Percentiles rank a stretch among this genome's conserved stretches.
Evolutionary conservation across 2,888 invertebrate species (phyloP).

Genomic region (Cactoblastis cactorum): DNA sequence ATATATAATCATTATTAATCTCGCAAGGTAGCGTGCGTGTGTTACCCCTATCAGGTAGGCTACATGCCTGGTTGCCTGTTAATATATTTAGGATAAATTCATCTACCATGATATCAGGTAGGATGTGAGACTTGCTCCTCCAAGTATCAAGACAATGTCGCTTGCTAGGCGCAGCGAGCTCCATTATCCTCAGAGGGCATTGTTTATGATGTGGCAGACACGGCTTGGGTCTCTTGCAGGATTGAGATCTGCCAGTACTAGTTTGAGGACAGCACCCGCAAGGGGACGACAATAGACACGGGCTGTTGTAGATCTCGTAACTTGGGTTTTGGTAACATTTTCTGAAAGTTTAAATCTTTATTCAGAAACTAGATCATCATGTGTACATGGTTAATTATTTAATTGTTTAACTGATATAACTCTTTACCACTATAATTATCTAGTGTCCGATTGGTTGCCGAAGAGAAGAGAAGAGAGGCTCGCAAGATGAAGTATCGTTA

Average conservation of each 20-base stretch:
- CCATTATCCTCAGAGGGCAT: slow-evolving; percentile 57
- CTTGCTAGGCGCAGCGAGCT: slow-evolving; percentile 59
- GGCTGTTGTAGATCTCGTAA: slow-evolving; percentile 5
- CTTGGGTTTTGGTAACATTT: not conserved
- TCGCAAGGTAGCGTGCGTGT: too few species aligned
- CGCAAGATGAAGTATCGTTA: too few species aligned
- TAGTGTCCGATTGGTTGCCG: too few species aligned
- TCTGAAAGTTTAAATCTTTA: not conserved
- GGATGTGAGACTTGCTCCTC: slow-evolving; percentile 43
- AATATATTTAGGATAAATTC: not conserved
- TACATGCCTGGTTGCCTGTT: too few species aligned
- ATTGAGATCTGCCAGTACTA: slow-evolving; percentile 9
- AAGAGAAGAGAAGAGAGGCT: too few species aligned
- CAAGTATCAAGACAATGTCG: slow-evolving; percentile 62
- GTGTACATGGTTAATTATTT: too few species aligned
- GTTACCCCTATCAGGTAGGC: too few species aligned
- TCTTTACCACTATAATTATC: too few species aligned
- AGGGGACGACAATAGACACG: not conserved
- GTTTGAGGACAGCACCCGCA: slow-evolving; percentile 2
- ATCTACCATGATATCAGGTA: slow-evolving; percentile 61
- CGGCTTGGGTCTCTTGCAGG: slow-evolving; percentile 13
- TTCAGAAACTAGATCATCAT: too few species aligned
- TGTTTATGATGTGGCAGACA: not conserved
- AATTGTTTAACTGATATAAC: too few species aligned
- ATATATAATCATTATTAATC: too few species aligned